phyloP scores from a whole-genome alignment of 2,113 vertebrate genomes.

The Ifrita kowaldi region DNA sequence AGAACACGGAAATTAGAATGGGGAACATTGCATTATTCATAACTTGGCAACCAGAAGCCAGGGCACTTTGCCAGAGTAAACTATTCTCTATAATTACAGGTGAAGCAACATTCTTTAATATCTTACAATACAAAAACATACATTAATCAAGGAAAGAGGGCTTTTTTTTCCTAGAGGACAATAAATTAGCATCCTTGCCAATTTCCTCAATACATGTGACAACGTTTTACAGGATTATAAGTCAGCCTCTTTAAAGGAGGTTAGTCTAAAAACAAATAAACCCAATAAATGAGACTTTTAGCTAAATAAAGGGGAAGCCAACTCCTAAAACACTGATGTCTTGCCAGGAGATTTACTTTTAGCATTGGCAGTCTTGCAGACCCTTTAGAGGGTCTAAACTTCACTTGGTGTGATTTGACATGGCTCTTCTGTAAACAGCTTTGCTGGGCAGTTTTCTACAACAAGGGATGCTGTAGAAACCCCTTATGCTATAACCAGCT shows the following conservation, averaged over 20 bases:
- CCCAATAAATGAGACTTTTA: conserved; percentile 2
- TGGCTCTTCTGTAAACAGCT: neutral
- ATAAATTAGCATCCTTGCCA: conserved; percentile 66
- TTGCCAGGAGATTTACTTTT: conserved; percentile 10
- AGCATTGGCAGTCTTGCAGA: neutral
- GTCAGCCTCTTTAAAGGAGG: conserved; percentile 46
- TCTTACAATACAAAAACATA: conserved; percentile 66
- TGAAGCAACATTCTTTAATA: conserved; percentile 68
- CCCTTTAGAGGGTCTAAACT: neutral
- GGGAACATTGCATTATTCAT: conserved; percentile 72
- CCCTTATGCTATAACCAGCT: neutral
- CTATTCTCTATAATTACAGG: conserved; percentile 67
- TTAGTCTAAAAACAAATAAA: conserved; percentile 56
- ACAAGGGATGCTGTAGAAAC: neutral
- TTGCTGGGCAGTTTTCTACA: neutral
- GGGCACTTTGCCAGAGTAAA: conserved; percentile 64
- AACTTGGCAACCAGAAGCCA: conserved; percentile 65
- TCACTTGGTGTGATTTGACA: neutral
- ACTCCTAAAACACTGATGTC: neutral
- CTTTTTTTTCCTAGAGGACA: conserved; percentile 60
- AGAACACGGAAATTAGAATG: conserved; percentile 69
- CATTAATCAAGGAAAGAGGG: conserved; percentile 64
- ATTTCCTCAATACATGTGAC: conserved; percentile 56
- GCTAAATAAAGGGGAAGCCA: conserved; percentile 3
- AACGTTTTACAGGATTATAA: conserved; percentile 59